These are phyloP conservation scores for Poecilia latipinna DNA, from an alignment of 2,113 vertebrate genomes.

Conservation along the genomic window DNA sequence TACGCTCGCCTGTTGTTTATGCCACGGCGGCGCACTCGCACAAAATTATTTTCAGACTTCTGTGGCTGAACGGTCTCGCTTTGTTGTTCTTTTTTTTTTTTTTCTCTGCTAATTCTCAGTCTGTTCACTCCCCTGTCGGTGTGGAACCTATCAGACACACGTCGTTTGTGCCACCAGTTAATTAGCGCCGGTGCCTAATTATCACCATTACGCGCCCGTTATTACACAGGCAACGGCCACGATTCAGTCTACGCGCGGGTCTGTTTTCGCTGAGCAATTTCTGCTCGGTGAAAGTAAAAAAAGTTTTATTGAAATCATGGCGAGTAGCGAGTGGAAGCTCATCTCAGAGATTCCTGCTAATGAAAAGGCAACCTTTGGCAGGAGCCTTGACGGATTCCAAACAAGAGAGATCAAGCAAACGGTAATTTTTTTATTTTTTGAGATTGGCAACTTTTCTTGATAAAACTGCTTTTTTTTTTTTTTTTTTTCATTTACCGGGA, in stretches of 20 bases:
- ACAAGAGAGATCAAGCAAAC: not conserved
- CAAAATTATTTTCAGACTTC: not conserved
- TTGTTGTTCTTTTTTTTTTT: not conserved
- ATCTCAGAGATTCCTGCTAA: conserved; percentile 28
- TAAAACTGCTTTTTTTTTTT: not conserved
- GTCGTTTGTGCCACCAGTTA: conserved; percentile 5
- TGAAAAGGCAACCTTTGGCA: conserved; percentile 17
- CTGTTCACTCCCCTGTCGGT: not conserved
- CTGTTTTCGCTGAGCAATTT: conserved; percentile 18
- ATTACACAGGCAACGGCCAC: conserved; percentile 7
- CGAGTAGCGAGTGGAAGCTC: conserved; percentile 27
- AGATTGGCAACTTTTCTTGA: conserved; percentile 8
- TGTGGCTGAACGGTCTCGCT: not conserved
- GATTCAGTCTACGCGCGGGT: conserved; percentile 32
- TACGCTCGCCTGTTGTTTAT: conserved; percentile 24
- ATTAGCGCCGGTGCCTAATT: conserved; percentile 40
- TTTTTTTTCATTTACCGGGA: not conserved
- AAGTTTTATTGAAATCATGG: conserved; percentile 30
- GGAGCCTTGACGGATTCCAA: conserved; percentile 25
- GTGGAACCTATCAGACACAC: conserved; percentile 12
- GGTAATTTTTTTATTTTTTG: not conserved
- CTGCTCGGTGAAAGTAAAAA: conserved; percentile 35
- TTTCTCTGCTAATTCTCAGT: not conserved
- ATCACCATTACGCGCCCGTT: not conserved
- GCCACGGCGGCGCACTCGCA: not conserved